Evolutionary conservation across 2,113 vertebrate genomes (phyloP).

Genomic region (Deroptyus accipitrinus): DNA sequence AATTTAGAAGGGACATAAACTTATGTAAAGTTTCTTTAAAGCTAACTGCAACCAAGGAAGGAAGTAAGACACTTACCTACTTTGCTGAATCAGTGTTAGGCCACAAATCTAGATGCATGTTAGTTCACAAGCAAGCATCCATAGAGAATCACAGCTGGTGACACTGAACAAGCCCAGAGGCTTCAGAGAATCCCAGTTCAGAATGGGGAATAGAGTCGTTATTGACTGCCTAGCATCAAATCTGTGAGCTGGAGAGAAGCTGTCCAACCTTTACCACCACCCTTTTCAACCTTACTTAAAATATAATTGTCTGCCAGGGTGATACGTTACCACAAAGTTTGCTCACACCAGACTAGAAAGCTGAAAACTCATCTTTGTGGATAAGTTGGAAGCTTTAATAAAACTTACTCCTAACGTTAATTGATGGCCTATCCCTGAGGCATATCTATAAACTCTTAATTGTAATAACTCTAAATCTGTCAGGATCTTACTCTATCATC

Average conservation of each 20-base stretch:
- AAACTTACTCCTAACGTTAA: not conserved
- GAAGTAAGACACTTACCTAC: not conserved
- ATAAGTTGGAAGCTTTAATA: not conserved
- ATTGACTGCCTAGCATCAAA: not conserved
- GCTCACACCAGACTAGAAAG: not conserved
- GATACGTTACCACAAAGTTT: not conserved
- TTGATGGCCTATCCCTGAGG: not conserved
- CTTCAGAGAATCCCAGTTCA: not conserved
- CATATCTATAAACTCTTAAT: slow-evolving; percentile 22
- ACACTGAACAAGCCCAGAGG: not conserved
- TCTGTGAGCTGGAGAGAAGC: not conserved
- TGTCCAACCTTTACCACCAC: not conserved
- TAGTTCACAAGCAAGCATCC: not conserved
- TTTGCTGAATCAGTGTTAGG: not conserved
- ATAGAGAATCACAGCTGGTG: not conserved
- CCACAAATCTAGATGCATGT: not conserved
- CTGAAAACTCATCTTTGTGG: not conserved
- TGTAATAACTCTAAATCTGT: not conserved
- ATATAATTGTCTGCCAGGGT: not conserved
- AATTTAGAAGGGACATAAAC: not conserved
- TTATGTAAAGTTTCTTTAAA: not conserved
- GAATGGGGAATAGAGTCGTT: not conserved
- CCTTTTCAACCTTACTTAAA: not conserved
- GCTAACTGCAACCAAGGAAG: not conserved
- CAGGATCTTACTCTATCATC: not conserved